Percentiles rank a stretch among this genome's conserved stretches.
phyloP scores from a whole-genome alignment of 2,113 vertebrate species.

The Hypanus sabinus region DNA sequence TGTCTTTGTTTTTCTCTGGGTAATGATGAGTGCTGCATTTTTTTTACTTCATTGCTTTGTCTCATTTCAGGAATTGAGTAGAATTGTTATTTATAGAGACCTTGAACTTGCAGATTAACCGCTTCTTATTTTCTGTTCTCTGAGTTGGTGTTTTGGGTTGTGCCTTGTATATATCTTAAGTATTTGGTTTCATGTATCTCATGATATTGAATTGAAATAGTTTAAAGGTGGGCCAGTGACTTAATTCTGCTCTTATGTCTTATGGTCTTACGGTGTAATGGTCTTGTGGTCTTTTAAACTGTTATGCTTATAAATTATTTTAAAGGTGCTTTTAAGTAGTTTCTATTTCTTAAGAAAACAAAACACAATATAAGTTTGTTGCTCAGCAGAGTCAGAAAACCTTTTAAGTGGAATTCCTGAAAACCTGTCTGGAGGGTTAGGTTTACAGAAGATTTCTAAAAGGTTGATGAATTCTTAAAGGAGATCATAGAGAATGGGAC shows the following conservation, averaged over 20 bases:
- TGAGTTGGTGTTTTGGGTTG: not conserved
- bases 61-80: not conserved
- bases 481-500: not conserved
- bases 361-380: not conserved
- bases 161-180: not conserved
- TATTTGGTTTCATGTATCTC: not conserved
- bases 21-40: not conserved
- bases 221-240: too few species aligned
- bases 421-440: not conserved
- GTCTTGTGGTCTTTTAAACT: not conserved
- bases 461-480: not conserved
- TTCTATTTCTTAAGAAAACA: not conserved
- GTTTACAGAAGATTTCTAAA: not conserved
- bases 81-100: not conserved
- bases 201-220: not conserved
- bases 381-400: not conserved
- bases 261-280: too few species aligned
- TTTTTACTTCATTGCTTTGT: constrained; percentile 14
- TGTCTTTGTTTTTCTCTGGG: not conserved
- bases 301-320: too few species aligned
- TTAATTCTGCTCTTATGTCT: too few species aligned
- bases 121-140: not conserved
- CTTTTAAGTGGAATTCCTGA: not conserved
- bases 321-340: too few species aligned
- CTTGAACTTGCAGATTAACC: not conserved